Evolutionary conservation across 2,888 invertebrate genomes (phyloP), one percentile per base, ranked within the genome.

Genomic region (Nemurella pictetii): DNA sequence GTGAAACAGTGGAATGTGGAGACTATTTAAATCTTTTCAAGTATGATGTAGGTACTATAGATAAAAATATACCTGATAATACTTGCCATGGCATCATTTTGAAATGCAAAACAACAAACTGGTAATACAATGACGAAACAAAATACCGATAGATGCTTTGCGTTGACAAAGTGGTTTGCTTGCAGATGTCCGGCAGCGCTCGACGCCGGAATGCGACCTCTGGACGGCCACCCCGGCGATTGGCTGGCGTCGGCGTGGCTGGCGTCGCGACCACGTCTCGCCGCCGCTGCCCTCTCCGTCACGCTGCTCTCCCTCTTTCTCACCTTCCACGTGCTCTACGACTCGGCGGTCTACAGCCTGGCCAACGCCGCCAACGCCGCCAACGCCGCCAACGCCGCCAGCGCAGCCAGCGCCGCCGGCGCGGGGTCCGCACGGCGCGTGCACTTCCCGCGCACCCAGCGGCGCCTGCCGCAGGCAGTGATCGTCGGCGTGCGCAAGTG

Each of bases 401-500:
- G 5, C 32, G 73, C 81, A 93, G 93, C 72, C 32, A 20, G 55
- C 29, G 81, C 32, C 85, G 89, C 32, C 88, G 87, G 81, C 89
- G 90, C 88, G 89, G 89, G 87, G 87, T 89, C 89, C 0, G 89
- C 89, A 88, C 89, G 87, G 88, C 92, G 91, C 86, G 91, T 93
- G 85, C 93, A 94, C 89, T 94, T 94, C 87, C 92, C 93, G 1
- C 92, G 93, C 87, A 93, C 94, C 80, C 92, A 91, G 88, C 91
- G 94, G 72, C 91, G 94, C 87, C 90, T 95, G 88, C 95, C 95
- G n/a, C 93, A 95, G 93, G 95, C 96, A 73, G 94, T 98, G 87
- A 98, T 99, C 89, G 95, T 99, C 88, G 99, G 99, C 83, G 98
- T 98, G 32, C 93, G 98, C 88, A 99, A 99, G 92, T 98, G 98